These are phyloP conservation scores for Hirtodrosophila histrioides DNA, from an alignment of 2,888 invertebrate genomes.

Conservation along the genomic window DNA sequence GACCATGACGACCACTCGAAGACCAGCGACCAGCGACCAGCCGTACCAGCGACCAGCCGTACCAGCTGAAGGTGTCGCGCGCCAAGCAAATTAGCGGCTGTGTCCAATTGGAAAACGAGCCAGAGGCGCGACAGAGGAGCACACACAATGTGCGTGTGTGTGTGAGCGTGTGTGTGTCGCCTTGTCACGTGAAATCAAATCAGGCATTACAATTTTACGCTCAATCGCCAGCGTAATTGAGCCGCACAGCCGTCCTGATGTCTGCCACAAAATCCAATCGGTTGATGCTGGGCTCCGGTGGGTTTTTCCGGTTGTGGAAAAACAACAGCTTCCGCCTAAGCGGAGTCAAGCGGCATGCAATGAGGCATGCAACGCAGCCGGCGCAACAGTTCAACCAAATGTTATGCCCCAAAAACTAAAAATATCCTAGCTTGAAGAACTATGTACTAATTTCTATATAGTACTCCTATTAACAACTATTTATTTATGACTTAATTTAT, in stretches of 20 bases:
- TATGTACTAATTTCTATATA: slow-evolving; percentile 13
- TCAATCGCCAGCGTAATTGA: slow-evolving; percentile 83
- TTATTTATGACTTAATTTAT: slow-evolving; percentile 68
- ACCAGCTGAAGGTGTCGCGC: slow-evolving; percentile 69
- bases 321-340: slow-evolving; percentile 64
- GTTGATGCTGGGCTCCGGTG: slow-evolving; percentile 35
- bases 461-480: slow-evolving; percentile 50
- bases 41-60: slow-evolving; percentile 24
- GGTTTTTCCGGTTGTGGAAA: slow-evolving; percentile 65
- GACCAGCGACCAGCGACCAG: background rate
- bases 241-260: slow-evolving; percentile 78
- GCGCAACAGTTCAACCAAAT: slow-evolving; percentile 55
- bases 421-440: slow-evolving; percentile 16
- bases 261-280: slow-evolving; percentile 76
- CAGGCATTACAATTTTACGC: slow-evolving; percentile 84
- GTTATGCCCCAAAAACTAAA: slow-evolving; percentile 27
- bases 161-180: slow-evolving; percentile 32
- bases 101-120: slow-evolving; percentile 80
- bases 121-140: slow-evolving; percentile 29
- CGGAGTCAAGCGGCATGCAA: slow-evolving; percentile 31
- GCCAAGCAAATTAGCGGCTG: slow-evolving; percentile 82
- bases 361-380: slow-evolving; percentile 64
- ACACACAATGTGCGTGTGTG: slow-evolving; percentile 3
- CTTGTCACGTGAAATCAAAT: slow-evolving; percentile 80
- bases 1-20: slow-evolving; percentile 66